Evolutionary conservation across 2,113 vertebrate species (phyloP).

Genomic region (Damaliscus lunatus): DNA sequence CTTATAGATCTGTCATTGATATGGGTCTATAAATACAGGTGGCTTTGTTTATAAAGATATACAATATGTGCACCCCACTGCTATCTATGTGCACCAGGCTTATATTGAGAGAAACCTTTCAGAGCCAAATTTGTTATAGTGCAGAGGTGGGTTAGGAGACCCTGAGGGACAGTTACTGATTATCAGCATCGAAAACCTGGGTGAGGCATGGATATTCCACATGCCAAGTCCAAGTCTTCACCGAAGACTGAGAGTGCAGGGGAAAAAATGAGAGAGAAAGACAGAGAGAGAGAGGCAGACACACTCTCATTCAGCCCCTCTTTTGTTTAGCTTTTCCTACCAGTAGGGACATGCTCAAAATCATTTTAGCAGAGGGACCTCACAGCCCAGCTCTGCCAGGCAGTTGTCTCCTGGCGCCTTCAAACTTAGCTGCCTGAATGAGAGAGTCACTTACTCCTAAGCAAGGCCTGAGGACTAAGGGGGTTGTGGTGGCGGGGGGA

Average conservation of each 20-base stretch:
- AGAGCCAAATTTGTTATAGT: constrained; percentile 38
- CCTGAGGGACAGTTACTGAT: not conserved
- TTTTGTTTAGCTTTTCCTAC: constrained; percentile 39
- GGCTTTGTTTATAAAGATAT: constrained; percentile 51
- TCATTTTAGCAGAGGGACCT: not conserved
- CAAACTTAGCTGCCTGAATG: not conserved
- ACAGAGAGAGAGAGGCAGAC: not conserved
- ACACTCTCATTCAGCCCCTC: not conserved
- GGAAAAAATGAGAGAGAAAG: not conserved
- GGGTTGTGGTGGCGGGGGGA: not conserved
- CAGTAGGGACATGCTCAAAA: constrained; percentile 32
- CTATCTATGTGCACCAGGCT: constrained; percentile 34
- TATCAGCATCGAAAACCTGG: constrained; percentile 35
- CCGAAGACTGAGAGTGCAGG: accelerated
- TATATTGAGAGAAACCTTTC: constrained; percentile 56
- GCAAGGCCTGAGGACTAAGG: constrained; percentile 50
- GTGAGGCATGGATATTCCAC: not conserved
- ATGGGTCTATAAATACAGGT: constrained; percentile 33
- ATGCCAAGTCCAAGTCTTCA: constrained; percentile 46
- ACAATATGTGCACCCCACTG: not conserved
- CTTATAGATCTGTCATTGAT: constrained; percentile 69
- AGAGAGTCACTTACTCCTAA: constrained; percentile 47
- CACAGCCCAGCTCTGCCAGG: not conserved
- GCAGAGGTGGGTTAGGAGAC: constrained; percentile 25
- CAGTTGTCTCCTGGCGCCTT: constrained; percentile 14